These are phyloP conservation scores for Oplegnathus fasciatus DNA, from an alignment of 2,113 vertebrate species.

Conservation along the genomic window DNA sequence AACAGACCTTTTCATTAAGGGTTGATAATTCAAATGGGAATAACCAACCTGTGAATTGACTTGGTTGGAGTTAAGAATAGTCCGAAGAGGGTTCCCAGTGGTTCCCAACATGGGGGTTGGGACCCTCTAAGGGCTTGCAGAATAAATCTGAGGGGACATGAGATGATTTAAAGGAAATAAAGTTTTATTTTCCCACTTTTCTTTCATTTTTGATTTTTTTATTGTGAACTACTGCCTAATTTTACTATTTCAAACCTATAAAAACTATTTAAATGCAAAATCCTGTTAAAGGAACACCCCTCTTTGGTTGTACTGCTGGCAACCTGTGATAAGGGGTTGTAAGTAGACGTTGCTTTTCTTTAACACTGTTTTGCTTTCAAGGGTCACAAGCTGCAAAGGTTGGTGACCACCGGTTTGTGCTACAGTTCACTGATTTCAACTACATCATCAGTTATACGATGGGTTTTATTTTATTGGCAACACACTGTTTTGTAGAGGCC, in stretches of 20 bases:
- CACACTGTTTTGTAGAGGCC: neutral
- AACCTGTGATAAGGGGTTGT: neutral
- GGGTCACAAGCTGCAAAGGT: neutral
- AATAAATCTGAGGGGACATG: constrained; percentile 4
- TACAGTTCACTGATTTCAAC: neutral
- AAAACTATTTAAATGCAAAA: neutral
- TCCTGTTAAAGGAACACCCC: neutral
- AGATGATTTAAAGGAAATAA: neutral
- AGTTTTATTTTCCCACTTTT: neutral
- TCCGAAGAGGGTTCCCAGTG: neutral
- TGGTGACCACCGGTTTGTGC: neutral
- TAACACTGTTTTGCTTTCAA: neutral
- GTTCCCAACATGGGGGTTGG: neutral
- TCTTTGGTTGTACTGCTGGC: neutral
- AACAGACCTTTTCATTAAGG: constrained; percentile 27
- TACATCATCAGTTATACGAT: neutral
- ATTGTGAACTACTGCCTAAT: neutral
- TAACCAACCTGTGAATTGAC: constrained; percentile 35
- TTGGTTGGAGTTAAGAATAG: neutral
- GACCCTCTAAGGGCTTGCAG: rapidly evolving
- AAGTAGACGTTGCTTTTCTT: neutral
- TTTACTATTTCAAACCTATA: neutral
- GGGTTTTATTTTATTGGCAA: neutral
- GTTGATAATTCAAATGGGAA: neutral
- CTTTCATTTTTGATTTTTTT: neutral